These are phyloP conservation scores for Macroramphosus scolopax DNA, from an alignment of 2,797 vertebrate genomes.

Conservation along the genomic window DNA sequence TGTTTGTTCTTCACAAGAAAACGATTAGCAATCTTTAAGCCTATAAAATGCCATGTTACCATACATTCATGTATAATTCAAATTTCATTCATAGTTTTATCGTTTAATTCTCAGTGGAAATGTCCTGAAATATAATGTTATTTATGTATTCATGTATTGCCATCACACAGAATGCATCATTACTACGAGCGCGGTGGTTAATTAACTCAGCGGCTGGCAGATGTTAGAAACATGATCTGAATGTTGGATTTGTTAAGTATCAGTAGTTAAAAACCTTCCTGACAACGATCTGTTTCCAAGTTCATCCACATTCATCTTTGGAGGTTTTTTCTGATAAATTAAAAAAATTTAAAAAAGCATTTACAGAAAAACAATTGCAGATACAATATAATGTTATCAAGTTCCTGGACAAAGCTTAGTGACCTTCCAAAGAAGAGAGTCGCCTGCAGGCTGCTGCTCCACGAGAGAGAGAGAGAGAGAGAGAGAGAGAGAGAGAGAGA, in stretches of 20 bases:
- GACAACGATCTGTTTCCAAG: constrained; percentile 13
- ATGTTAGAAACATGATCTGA: constrained; percentile 8
- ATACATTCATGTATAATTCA: not conserved
- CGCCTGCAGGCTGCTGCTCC: no score
- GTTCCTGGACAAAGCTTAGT: no score
- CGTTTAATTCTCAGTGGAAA: not conserved
- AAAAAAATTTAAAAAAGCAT: constrained; percentile 36
- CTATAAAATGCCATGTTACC: not conserved
- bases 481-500: no score
- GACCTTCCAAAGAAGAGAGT: no score
- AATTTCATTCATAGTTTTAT: not conserved
- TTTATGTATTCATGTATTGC: not conserved
- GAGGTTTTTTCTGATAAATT: constrained; percentile 17
- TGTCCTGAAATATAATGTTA: not conserved
- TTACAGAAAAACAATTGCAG: constrained; percentile 33
- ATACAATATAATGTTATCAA: constrained; percentile 24
- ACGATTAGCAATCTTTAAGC: no score
- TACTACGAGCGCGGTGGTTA: not conserved
- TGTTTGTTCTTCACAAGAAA: no score
- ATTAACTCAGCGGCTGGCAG: no score
- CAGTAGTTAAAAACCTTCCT: constrained; percentile 2
- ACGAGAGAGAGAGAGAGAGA: no score
- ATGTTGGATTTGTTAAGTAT: not conserved
- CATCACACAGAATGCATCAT: not conserved
- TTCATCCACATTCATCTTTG: constrained; percentile 25